Base-by-base conservation (phyloP, 2,797 vertebrate species). In the Momotus momota region DNA sequence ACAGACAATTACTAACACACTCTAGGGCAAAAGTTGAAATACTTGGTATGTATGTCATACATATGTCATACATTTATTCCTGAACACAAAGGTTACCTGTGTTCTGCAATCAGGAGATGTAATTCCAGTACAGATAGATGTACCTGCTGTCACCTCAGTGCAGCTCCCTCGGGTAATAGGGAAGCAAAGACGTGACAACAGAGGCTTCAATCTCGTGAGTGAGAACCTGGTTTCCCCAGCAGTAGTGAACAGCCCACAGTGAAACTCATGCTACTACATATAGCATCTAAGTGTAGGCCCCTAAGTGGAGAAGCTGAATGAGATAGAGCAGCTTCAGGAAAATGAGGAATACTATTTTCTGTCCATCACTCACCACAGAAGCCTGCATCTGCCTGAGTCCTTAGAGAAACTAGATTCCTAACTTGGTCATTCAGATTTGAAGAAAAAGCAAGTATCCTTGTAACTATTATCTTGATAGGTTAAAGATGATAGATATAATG, bases 21-120 rank as follows among this genome's bases (percentile, higher is more conserved):
- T 91, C 73, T 12, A 65, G 85, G 80, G 85, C 85, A 69, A 81
- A 90, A 93, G 82, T 61, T 95, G 73, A 91, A 96, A 90, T 72
- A 72, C 38, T 26, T 86, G 45, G 20, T 88, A 65, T 65, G 49
- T 57, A 72, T 81, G 66, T 69, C 73, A 66, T 75, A 58, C 29
- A 14, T 75, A 75, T 81, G 75, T 74, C 77, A 75, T 29, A 26
- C 27, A 74, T 52, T 75, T 81, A 61, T 57, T 81, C 79, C 72
- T 61, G 80, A 81, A 62, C 75, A 83, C 71, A 85, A 45, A 75
- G 45, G 72, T 61, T 72, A 45, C 11, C 33, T 69, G 33, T 22
- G 7, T 52, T 46, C 60, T 77, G 79, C 75, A 49, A 0, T 49
- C 55, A 64, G 80, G 54, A 74, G 75, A 78, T 78, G 72, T 74